Conservation (phyloP, 2,113 vertebrate species). For the Spheniscus mendiculus region DNA sequence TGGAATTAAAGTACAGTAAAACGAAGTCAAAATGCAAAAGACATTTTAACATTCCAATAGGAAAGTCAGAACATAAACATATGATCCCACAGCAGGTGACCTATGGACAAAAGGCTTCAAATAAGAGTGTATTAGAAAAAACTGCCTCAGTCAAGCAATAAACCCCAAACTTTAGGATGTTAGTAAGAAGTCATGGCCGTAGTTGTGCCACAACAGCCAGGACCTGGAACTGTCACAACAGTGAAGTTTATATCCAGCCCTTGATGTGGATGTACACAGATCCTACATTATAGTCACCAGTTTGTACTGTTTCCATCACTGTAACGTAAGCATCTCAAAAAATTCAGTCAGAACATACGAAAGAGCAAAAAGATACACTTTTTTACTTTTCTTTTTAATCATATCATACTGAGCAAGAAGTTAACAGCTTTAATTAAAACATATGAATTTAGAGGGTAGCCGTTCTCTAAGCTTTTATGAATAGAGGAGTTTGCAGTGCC, state of each 20-base stretch:
- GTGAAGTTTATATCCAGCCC: neutral
- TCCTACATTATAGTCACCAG: fast-evolving
- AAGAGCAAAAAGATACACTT: neutral
- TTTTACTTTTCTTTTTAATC: neutral
- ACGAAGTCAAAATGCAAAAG: neutral
- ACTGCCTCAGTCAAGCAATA: neutral
- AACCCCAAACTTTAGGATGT: neutral
- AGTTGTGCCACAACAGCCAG: neutral
- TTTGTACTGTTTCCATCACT: neutral
- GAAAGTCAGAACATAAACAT: neutral
- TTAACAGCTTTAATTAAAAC: neutral
- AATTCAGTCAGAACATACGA: neutral
- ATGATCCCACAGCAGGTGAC: neutral
- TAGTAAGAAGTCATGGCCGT: neutral
- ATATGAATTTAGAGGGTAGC: neutral
- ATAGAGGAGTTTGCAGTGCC: neutral
- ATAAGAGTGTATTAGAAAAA: neutral
- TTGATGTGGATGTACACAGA: neutral
- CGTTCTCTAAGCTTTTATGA: neutral
- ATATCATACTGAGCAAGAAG: neutral
- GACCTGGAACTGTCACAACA: neutral
- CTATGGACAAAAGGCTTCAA: neutral
- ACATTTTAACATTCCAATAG: neutral
- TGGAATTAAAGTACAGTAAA: neutral
- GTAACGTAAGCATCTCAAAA: neutral